Conservation (phyloP, 2,113 vertebrate genomes). For the Nannobrachium achirus region DNA sequence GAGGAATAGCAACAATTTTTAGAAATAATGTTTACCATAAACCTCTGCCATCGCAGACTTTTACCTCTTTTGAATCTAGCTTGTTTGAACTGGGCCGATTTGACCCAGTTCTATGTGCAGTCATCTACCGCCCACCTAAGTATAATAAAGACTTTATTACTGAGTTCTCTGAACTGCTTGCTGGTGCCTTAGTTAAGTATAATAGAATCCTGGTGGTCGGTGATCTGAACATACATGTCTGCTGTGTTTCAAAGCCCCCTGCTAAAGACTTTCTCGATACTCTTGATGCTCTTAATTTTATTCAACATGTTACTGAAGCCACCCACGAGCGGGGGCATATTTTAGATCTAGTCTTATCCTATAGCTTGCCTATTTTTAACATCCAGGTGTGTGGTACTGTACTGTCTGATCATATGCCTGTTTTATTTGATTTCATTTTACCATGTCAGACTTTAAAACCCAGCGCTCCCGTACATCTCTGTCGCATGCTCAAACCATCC, state of each 20-base stretch:
- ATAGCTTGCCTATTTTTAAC: not conserved
- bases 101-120: not conserved
- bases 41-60: too few relatives aligned
- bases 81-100: too few relatives aligned
- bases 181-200: slow-evolving; percentile 11
- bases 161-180: slow-evolving; percentile 12
- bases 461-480: not conserved
- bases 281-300: slow-evolving; percentile 25
- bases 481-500: not conserved
- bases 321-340: not conserved
- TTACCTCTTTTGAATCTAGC: not conserved
- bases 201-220: slow-evolving; percentile 6
- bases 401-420: not conserved
- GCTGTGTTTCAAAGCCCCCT: not conserved
- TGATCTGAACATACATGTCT: slow-evolving; percentile 23
- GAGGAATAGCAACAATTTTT: too few relatives aligned
- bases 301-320: not conserved
- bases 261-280: slow-evolving; percentile 18
- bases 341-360: not conserved
- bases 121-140: slow-evolving; percentile 27
- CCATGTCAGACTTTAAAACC: not conserved
- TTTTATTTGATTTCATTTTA: not conserved
- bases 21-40: too few relatives aligned
- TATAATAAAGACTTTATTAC: slow-evolving; percentile 23
- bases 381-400: not conserved